Evolutionary conservation across 2,888 invertebrate species (phyloP).

Genomic region (Mesoligia furuncula): DNA sequence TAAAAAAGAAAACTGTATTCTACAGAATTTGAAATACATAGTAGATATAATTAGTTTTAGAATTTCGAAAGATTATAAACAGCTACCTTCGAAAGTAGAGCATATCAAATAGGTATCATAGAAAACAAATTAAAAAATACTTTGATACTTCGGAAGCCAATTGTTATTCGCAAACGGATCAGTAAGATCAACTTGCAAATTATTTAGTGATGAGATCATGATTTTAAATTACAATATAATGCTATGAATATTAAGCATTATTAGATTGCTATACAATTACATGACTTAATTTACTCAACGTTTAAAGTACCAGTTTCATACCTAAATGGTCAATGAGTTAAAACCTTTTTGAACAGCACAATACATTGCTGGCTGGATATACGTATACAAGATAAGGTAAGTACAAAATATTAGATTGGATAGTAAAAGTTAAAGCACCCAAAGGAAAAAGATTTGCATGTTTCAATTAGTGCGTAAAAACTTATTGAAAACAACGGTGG

Average conservation of each 20-base stretch:
- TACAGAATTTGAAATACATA: slow-evolving; percentile 3
- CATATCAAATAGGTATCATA: neutral
- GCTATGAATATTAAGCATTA: neutral
- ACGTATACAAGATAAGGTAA: too few relatives aligned
- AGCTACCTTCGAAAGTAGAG: neutral
- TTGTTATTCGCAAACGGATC: slow-evolving; percentile 48
- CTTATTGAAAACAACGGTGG: neutral
- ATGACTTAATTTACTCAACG: neutral
- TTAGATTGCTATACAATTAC: slow-evolving; percentile 50
- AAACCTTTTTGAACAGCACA: neutral
- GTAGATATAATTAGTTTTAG: neutral
- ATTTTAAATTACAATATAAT: slow-evolving; percentile 25
- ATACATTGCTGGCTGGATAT: neutral
- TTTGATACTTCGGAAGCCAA: slow-evolving; percentile 14
- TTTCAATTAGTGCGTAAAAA: slow-evolving; percentile 13
- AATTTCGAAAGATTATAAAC: neutral
- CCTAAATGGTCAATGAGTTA: neutral
- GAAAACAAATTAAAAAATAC: neutral
- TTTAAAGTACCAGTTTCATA: neutral
- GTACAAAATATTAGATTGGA: slow-evolving; percentile 8
- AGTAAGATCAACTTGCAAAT: slow-evolving; percentile 63
- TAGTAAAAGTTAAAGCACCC: neutral
- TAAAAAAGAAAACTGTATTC: neutral
- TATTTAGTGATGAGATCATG: slow-evolving; percentile 57
- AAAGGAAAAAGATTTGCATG: neutral